Evolutionary conservation across 2,797 vertebrate genomes (phyloP).

Genomic region (Poeciliopsis presidionis): DNA sequence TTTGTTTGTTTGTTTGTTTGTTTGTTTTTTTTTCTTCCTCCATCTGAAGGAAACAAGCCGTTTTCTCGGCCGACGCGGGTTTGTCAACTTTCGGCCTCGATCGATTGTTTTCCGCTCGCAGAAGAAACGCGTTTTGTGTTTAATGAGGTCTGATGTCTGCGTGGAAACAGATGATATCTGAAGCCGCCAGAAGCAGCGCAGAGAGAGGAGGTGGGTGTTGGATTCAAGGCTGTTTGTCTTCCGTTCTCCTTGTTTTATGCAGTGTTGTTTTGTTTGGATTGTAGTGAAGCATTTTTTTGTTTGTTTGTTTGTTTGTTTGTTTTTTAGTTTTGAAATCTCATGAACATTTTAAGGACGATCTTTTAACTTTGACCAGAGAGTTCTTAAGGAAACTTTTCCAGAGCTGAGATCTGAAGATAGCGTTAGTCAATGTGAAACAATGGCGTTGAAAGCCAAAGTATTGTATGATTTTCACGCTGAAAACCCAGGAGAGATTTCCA

Average conservation of each 20-base stretch:
- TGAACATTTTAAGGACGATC: not conserved
- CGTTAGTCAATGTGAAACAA: conserved; percentile 46
- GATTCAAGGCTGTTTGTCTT: conserved; percentile 33
- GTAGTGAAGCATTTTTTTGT: not conserved
- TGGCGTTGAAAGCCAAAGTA: conserved; percentile 90
- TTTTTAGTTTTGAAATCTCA: not conserved
- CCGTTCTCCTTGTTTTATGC: conserved; percentile 14
- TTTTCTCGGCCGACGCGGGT: not conserved
- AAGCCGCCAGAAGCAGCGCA: conserved; percentile 44
- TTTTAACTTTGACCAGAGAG: not conserved
- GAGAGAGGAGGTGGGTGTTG: conserved; percentile 58
- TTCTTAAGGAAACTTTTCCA: not conserved
- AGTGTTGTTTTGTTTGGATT: conserved; percentile 15
- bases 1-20: not conserved
- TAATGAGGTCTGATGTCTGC: conserved; percentile 27
- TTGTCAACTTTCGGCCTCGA: conserved; percentile 3
- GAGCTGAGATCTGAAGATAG: no score
- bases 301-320: no score
- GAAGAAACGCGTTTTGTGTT: not conserved
- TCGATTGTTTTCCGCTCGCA: not conserved
- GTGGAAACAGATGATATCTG: conserved; percentile 67
- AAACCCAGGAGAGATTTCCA: conserved; percentile 93
- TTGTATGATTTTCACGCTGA: conserved; percentile 93
- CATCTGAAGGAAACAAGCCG: conserved; percentile 22
- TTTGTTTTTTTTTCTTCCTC: not conserved